A percentile compares a stretch with the other conserved stretches of the same genome.
phyloP scores from a whole-genome alignment of 2,888 invertebrate species.

The Pharmacophagus antenor region DNA sequence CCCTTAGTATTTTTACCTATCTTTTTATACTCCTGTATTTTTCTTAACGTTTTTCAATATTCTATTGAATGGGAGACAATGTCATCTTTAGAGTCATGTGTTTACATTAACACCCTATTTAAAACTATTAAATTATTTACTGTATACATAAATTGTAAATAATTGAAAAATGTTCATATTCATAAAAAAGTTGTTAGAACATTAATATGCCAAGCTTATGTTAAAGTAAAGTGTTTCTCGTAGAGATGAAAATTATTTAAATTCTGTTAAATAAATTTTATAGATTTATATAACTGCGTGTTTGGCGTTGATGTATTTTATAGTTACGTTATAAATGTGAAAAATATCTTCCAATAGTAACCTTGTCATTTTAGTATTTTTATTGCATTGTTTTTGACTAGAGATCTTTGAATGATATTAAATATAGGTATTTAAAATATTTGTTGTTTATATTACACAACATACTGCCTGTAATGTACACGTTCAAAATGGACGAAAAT shows the following conservation, averaged over 20 bases:
- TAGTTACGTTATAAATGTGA: neutral
- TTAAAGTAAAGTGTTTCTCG: neutral
- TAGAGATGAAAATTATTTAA: neutral
- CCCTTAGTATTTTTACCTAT: conserved; percentile 74
- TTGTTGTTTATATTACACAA: neutral
- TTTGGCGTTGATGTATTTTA: conserved; percentile 8
- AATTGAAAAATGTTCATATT: conserved; percentile 9
- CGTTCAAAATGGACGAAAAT: too few species aligned
- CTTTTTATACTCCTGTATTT: conserved; percentile 70
- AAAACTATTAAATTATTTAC: neutral
- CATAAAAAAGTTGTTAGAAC: conserved; percentile 2
- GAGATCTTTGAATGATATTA: conserved; percentile 15
- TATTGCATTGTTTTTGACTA: conserved; percentile 8
- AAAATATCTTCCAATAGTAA: conserved; percentile 6
- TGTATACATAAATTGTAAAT: neutral
- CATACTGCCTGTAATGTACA: neutral
- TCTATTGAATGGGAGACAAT: neutral
- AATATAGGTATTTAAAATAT: conserved; percentile 16
- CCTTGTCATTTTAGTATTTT: conserved; percentile 1
- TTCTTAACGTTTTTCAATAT: conserved; percentile 21
- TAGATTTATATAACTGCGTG: conserved; percentile 12
- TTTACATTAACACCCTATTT: neutral
- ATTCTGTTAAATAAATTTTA: conserved; percentile 3
- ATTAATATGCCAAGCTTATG: neutral
- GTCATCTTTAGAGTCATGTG: conserved; percentile 4